A percentile compares a stretch with the other conserved stretches of the same genome.
phyloP scores from a whole-genome alignment of 2,113 vertebrate species.

The Pachycephala philippinensis region DNA sequence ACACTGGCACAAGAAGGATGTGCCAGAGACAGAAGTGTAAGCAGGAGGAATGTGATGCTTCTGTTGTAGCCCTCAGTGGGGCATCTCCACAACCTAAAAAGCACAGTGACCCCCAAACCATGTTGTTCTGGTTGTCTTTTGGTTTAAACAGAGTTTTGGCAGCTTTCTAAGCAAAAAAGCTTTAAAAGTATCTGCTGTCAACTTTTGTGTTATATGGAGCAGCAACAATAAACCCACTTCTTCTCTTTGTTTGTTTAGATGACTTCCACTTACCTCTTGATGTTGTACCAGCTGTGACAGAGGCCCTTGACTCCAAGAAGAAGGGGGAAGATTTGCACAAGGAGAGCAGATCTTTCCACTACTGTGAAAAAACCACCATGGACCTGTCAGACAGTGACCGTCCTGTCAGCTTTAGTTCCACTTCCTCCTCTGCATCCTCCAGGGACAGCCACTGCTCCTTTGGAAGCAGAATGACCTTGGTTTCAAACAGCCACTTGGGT shows the following conservation, averaged over 20 bases:
- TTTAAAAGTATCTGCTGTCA: not conserved
- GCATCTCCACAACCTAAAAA: not conserved
- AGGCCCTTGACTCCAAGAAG: slow-evolving; percentile 70
- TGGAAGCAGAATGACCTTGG: slow-evolving; percentile 87
- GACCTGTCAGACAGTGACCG: slow-evolving; percentile 90
- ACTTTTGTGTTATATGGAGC: not conserved
- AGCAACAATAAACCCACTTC: not conserved
- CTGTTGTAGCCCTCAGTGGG: not conserved
- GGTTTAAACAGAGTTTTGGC: not conserved
- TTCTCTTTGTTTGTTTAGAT: slow-evolving; percentile 72
- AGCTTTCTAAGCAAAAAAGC: not conserved
- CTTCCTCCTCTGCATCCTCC: slow-evolving; percentile 94
- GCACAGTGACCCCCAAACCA: not conserved
- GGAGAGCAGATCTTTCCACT: slow-evolving; percentile 61
- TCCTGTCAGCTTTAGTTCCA: slow-evolving; percentile 95
- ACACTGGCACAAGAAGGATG: fast-evolving
- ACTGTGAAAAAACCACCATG: slow-evolving; percentile 82
- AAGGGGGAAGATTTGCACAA: slow-evolving; percentile 70
- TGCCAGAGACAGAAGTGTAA: not conserved
- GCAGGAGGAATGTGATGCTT: not conserved
- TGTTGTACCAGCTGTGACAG: slow-evolving; percentile 78
- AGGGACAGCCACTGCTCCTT: slow-evolving; percentile 95
- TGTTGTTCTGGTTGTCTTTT: not conserved
- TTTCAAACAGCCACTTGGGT: slow-evolving; percentile 81
- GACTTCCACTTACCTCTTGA: slow-evolving; percentile 79